Percentiles rank a stretch among this genome's conserved stretches.
Evolutionary conservation across 2,797 vertebrate genomes (phyloP).

Genomic region (Gymnoscopelus braueri): DNA sequence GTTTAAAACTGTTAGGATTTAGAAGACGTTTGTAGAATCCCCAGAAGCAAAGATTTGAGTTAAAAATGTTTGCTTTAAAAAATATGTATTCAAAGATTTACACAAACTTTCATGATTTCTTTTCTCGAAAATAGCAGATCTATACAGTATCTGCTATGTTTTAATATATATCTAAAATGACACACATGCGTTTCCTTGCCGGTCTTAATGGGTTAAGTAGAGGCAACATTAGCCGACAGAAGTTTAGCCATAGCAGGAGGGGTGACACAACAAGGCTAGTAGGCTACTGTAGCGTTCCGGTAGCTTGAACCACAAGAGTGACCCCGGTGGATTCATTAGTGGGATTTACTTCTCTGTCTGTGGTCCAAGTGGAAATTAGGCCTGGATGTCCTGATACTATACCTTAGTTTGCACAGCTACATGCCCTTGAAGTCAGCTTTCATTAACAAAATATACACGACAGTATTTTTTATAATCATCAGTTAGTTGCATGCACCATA

Average conservation of each 20-base stretch:
- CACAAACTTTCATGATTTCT: no score
- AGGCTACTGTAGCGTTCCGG: not conserved
- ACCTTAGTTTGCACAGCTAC: conserved; percentile 37
- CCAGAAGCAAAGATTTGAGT: no score
- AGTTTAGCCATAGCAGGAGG: not conserved
- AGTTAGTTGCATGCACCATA: conserved; percentile 45
- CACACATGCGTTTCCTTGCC: no score
- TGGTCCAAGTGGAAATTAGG: not conserved
- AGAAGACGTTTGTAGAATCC: no score
- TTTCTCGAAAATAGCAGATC: no score
- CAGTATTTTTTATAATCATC: conserved; percentile 48
- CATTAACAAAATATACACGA: conserved; percentile 36
- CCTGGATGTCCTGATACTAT: conserved; percentile 3
- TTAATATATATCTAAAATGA: no score
- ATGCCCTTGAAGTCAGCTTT: conserved; percentile 44
- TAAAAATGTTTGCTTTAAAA: no score
- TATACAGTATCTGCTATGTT: no score
- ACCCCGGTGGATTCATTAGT: not conserved
- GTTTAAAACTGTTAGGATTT: no score
- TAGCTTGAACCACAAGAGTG: not conserved
- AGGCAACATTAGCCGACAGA: conserved; percentile 24
- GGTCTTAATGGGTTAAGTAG: no score
- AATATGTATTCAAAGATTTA: no score
- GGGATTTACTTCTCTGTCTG: no score
- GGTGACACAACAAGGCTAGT: not conserved